Evolutionary conservation across 2,888 invertebrate genomes (phyloP).

Genomic region (Piscicola geometra): DNA sequence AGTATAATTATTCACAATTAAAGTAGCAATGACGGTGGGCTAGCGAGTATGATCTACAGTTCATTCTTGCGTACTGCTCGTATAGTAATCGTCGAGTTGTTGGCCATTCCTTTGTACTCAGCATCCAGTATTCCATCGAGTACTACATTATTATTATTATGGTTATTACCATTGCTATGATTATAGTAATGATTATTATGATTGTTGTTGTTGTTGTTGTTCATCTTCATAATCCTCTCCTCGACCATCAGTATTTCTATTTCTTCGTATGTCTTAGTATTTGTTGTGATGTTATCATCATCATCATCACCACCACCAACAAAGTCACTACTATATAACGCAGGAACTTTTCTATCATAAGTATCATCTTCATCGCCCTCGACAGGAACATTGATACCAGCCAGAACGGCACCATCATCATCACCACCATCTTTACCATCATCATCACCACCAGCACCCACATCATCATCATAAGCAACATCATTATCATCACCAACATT

Average conservation of each 20-base stretch:
- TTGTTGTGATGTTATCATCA: background rate
- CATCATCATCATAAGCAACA: background rate
- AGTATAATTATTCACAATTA: too few species aligned
- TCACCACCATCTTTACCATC: background rate
- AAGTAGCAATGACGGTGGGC: too few species aligned
- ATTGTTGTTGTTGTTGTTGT: too few species aligned
- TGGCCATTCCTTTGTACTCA: background rate
- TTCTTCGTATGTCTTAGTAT: background rate
- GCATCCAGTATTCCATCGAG: background rate
- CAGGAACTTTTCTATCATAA: too few species aligned
- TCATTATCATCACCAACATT: too few species aligned
- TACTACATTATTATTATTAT: too few species aligned
- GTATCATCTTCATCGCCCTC: background rate
- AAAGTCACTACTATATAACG: too few species aligned
- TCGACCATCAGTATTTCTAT: too few species aligned
- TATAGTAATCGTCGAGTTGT: background rate
- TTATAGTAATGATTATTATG: too few species aligned
- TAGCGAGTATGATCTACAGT: too few species aligned
- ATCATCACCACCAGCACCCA: background rate
- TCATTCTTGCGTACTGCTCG: background rate
- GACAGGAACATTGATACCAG: background rate
- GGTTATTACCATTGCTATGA: too few species aligned
- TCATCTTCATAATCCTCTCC: too few species aligned
- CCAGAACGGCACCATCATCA: background rate
- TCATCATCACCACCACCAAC: background rate